These are phyloP conservation scores for Alca torda DNA, from an alignment of 2,797 vertebrate species.

Conservation along the genomic window DNA sequence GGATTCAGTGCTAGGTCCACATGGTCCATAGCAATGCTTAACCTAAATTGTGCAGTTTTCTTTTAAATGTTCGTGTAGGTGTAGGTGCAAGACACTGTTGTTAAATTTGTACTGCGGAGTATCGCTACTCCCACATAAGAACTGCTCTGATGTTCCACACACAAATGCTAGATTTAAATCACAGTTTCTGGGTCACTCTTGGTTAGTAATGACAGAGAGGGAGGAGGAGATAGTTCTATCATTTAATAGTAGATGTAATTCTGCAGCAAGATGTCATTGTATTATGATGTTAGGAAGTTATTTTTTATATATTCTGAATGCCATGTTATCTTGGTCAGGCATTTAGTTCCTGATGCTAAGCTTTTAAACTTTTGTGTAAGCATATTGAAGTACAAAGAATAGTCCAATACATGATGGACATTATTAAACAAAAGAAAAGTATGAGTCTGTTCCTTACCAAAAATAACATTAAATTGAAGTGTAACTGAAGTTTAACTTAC, in stretches of 20 bases:
- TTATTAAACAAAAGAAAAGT: background rate
- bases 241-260: background rate
- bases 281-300: background rate
- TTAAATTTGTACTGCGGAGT: conserved; percentile 4
- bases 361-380: background rate
- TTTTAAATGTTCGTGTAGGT: conserved; percentile 39
- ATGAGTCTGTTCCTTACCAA: background rate
- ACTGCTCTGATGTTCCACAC: conserved; percentile 29
- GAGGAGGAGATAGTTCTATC: background rate
- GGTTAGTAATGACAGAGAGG: background rate
- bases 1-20: background rate
- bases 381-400: background rate
- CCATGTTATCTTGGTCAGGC: background rate
- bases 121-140: conserved; percentile 52
- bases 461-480: background rate
- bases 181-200: conserved; percentile 37
- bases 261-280: background rate
- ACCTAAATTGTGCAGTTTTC: background rate
- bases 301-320: background rate
- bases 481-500: background rate
- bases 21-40: background rate
- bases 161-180: conserved; percentile 63
- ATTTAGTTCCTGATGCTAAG: background rate
- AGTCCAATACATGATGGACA: background rate
- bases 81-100: conserved; percentile 47